Percentiles rank a stretch among this genome's conserved stretches.
Evolutionary conservation across 2,797 vertebrate genomes (phyloP).

Genomic region (Hozukius guyotensis): DNA sequence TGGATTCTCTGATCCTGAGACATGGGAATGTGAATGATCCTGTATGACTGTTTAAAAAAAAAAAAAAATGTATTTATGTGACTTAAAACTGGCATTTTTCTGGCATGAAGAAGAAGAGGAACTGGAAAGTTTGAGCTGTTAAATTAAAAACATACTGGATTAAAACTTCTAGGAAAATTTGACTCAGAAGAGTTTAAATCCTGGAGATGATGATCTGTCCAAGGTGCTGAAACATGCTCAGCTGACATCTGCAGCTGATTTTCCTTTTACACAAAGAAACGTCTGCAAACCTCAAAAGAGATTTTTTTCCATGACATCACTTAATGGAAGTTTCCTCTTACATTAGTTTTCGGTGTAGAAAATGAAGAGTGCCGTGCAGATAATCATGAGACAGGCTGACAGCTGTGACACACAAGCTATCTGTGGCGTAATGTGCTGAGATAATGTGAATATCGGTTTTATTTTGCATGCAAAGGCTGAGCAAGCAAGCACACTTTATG

Average conservation of each 20-base stretch:
- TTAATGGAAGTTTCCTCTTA: background rate
- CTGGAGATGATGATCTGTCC: conserved; percentile 1
- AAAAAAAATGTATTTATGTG: too few species aligned
- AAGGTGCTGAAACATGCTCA: conserved; percentile 2
- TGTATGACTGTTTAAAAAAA: background rate
- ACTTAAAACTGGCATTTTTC: fast-evolving
- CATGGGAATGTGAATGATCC: background rate
- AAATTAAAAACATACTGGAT: background rate
- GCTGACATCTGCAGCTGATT: background rate
- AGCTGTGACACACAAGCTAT: too few species aligned
- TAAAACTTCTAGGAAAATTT: background rate
- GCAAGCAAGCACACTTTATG: background rate
- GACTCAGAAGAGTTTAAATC: background rate
- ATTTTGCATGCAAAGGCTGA: background rate
- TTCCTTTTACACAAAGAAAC: too few species aligned
- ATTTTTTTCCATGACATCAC: background rate
- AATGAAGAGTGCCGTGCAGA: too few species aligned
- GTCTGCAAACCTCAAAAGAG: background rate
- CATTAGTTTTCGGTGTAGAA: too few species aligned
- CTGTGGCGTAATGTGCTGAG: background rate
- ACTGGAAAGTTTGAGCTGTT: background rate
- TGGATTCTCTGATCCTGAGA: background rate
- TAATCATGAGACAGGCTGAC: background rate
- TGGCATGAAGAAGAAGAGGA: background rate
- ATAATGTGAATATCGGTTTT: too few species aligned